Conservation (phyloP, 2,113 vertebrate species). For the Leucoraja erinaceus region DNA sequence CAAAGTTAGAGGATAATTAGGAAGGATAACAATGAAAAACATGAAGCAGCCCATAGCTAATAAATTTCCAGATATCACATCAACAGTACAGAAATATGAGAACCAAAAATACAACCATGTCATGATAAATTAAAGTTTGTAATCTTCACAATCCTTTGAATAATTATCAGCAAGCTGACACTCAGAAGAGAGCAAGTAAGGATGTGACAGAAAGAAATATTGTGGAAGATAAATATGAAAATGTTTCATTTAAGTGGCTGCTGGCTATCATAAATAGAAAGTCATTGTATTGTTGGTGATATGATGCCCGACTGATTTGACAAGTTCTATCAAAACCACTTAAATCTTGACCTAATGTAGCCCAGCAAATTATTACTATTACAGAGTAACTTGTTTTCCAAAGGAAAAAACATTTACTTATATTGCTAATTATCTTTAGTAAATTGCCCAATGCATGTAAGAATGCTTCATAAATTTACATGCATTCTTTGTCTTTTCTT, state of each 20-base stretch:
- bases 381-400: not conserved
- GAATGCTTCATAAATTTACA: conserved; percentile 2
- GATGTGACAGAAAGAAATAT: not conserved
- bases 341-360: not conserved
- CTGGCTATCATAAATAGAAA: not conserved
- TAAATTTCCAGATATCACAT: not conserved
- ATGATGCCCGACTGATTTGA: not conserved
- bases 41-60: not conserved
- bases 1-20: not conserved
- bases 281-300: not conserved
- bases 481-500: not conserved
- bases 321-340: not conserved
- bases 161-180: not conserved
- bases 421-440: not conserved
- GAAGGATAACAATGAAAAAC: not conserved
- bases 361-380: not conserved
- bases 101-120: not conserved
- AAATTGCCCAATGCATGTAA: not conserved
- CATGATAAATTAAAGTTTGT: not conserved
- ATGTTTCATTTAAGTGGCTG: not conserved
- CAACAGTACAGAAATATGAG: not conserved
- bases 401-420: not conserved
- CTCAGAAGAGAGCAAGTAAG: not conserved
- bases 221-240: not conserved
- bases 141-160: not conserved